Evolutionary conservation across 1,140 invertebrate genomes (phyloP).

Genomic region (Aphaenogaster floridana): DNA sequence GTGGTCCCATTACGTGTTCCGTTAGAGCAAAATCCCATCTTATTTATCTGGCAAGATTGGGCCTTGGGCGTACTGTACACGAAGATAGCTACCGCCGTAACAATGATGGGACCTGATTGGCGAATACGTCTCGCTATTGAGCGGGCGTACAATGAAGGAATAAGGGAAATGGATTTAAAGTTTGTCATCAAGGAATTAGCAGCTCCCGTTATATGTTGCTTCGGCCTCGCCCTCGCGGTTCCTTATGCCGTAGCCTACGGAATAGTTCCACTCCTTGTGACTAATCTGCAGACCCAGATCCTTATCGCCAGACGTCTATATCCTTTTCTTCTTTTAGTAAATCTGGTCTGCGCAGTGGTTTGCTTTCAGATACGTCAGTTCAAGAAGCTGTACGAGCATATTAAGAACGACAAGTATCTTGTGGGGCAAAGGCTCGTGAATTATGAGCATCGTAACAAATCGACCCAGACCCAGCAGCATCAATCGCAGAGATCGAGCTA

Average conservation of each 20-base stretch:
- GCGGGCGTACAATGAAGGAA: constrained; percentile 95
- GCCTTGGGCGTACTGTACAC: constrained; percentile 98
- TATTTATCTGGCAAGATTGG: constrained; percentile 99
- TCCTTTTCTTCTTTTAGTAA: constrained; percentile 93
- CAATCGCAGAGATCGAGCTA: constrained; percentile 82
- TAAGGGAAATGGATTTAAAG: constrained; percentile 96
- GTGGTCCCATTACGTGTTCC: constrained; percentile 97
- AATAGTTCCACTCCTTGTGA: constrained; percentile 93
- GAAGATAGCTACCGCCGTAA: constrained; percentile 98
- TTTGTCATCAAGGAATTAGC: constrained; percentile 95
- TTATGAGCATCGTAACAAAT: constrained; percentile 94
- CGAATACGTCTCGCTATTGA: constrained; percentile 96
- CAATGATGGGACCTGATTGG: constrained; percentile 99
- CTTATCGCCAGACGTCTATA: constrained; percentile 96
- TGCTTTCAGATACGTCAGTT: constrained; percentile 96
- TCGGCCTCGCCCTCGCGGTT: constrained; percentile 95
- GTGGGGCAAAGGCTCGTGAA: constrained; percentile 98
- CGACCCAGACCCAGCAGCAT: constrained; percentile 84
- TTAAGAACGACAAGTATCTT: constrained; percentile 99
- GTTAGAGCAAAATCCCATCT: constrained; percentile 96
- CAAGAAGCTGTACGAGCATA: constrained; percentile 98
- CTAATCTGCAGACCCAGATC: constrained; percentile 91
- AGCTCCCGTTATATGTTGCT: constrained; percentile 94
- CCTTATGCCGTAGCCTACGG: constrained; percentile 96
- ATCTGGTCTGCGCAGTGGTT: constrained; percentile 90